phyloP scores from a whole-genome alignment of 2,888 invertebrate species.

The Epinotia demarniana region DNA sequence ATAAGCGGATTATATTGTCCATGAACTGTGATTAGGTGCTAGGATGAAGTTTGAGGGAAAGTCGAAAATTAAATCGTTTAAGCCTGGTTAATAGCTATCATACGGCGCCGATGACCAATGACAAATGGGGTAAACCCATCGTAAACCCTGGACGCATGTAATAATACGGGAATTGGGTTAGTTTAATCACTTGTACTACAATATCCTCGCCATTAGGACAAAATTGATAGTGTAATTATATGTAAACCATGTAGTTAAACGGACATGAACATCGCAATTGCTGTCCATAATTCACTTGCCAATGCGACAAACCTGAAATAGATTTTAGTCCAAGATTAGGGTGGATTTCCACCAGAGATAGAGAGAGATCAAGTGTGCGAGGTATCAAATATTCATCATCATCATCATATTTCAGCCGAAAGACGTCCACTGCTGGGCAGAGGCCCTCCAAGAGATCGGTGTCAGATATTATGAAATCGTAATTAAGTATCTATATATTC shows the following conservation, averaged over 20 bases:
- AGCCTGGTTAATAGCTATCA: conserved; percentile 73
- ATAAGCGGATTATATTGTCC: conserved; percentile 82
- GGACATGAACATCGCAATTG: background rate
- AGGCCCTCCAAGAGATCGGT: no score
- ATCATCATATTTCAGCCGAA: no score
- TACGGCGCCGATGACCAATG: conserved; percentile 64
- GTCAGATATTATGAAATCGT: no score
- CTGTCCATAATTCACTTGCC: background rate
- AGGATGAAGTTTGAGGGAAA: conserved; percentile 77
- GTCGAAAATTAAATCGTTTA: conserved; percentile 79
- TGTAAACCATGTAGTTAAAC: conserved; percentile 3
- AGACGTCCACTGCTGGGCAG: no score
- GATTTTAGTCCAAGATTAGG: background rate
- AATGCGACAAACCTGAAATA: background rate
- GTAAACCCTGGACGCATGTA: conserved; percentile 54
- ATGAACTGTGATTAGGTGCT: conserved; percentile 76
- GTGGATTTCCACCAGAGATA: no score
- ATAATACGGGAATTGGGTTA: conserved; percentile 45
- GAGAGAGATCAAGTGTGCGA: no score
- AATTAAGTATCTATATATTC: no score
- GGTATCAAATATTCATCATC: no score
- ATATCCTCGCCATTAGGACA: conserved; percentile 19
- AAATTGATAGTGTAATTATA: conserved; percentile 19
- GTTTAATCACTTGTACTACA: conserved; percentile 5
- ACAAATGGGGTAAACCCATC: conserved; percentile 57